phyloP scores from a whole-genome alignment of 23 tunicate species.

The Halocynthia roretzi region DNA sequence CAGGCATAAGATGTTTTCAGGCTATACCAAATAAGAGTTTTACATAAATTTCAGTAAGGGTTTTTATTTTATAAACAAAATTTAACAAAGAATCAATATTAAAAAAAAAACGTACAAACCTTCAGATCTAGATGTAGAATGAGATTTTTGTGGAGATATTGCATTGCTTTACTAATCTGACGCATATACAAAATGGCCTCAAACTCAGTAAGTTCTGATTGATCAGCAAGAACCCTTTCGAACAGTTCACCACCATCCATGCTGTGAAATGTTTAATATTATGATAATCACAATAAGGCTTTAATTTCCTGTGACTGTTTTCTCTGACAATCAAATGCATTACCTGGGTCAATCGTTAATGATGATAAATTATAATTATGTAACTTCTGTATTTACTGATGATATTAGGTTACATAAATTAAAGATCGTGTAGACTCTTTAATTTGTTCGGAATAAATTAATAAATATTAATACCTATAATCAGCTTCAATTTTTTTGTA shows the following conservation, averaged over 20 bases:
- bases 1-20: constrained; percentile 91
- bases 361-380: too few species aligned
- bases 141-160: constrained; percentile 85
- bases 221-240: constrained; percentile 75
- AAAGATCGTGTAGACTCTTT: too few species aligned
- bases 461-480: too few species aligned
- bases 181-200: constrained; percentile 84
- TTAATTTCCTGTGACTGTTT: too few species aligned
- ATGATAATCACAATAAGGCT: not conserved
- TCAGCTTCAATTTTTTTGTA: too few species aligned
- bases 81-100: not conserved
- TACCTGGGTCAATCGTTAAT: too few species aligned
- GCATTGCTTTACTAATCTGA: constrained; percentile 79
- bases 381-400: too few species aligned
- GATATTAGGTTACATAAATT: too few species aligned
- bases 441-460: too few species aligned
- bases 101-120: constrained; percentile 18
- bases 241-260: constrained; percentile 95
- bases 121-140: constrained; percentile 93
- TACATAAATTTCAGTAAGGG: not conserved
- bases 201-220: constrained; percentile 77
- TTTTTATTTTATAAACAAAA: constrained; percentile 1
- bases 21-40: constrained; percentile 35
- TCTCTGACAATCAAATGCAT: too few species aligned
- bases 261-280: constrained; percentile 14